Base-by-base conservation (phyloP, 2,888 invertebrate genomes). In the Xestia c-nigrum region DNA sequence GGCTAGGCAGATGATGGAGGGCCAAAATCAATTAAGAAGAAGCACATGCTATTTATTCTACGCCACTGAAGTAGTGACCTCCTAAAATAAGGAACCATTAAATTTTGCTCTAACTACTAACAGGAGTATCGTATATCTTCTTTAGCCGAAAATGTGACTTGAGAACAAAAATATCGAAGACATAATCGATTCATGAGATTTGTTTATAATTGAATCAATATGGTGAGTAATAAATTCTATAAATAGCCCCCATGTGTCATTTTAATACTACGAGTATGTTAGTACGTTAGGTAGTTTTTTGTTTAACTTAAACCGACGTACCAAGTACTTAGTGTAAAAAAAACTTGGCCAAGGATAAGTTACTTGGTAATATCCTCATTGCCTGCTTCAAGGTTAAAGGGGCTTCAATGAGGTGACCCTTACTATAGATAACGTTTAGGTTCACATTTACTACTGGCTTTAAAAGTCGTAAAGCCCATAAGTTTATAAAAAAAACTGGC, bases 341-440 rank as follows among this genome's bases (percentile, higher is more conserved):
- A 70, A 81, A n/a, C 1, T 66, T 81, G 12, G 19, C 52, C 75
- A 66, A 47, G 63, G 68, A 40, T n/a, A 80, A 43, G 38, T 46
- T 5, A n/a, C 40, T 84, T 65, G 21, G 40, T 80, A 46, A 72
- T 70, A 72, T 76, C 72, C 70, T 75, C 24, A 70, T 61, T 65
- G 38, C 69, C 63, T 31, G 3, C 43, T 71, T 70, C 76, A 81
- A 85, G 83, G 85, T 71, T 59, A 70, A n/a, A 76, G 83, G 38
- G 83, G 83, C 85, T 81, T 61, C 7, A 12, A 43, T 24, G 31
- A 50, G 83, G 85, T 85, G 57, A 38, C n/a, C 7, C 10, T 68
- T 67, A 12, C 31, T 21, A 38, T 46, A 57, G 24, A 9, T 43
- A 43, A 38, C 5, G 24, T 40, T 55, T 47, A 19, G 16, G 19